Percentiles rank a stretch among this genome's conserved stretches.
phyloP scores from a whole-genome alignment of 1,140 invertebrate genomes.

The Gerris buenoi region DNA sequence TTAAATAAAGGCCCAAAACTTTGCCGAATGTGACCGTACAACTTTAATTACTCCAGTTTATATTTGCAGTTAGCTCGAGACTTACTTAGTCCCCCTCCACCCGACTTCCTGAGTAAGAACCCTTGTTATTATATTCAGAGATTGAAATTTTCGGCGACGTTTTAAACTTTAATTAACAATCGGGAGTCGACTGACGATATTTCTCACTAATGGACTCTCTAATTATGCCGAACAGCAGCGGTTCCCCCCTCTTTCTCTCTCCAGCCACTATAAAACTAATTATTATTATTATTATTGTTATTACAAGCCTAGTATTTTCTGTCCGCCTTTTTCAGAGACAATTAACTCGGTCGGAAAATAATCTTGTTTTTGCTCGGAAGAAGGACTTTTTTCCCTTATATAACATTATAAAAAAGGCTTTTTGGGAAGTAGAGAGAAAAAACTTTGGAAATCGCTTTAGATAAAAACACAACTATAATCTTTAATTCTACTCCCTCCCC shows the following conservation, averaged over 20 bases:
- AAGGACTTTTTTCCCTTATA: too few species aligned
- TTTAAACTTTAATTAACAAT: slow-evolving; percentile 13
- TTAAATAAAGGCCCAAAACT: slow-evolving; percentile 6
- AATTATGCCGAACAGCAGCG: neutral
- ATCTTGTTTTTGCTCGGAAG: too few species aligned
- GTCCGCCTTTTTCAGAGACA: too few species aligned
- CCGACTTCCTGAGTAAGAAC: neutral
- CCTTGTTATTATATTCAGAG: neutral
- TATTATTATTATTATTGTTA: neutral
- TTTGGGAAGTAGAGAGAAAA: too few species aligned
- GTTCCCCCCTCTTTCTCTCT: neutral
- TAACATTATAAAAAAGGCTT: too few species aligned
- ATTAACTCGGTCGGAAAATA: too few species aligned
- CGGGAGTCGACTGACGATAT: neutral
- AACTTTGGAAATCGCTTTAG: too few species aligned
- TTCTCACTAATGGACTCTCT: neutral
- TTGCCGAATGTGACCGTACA: slow-evolving; percentile 1
- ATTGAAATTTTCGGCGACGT: slow-evolving; percentile 6
- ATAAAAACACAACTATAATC: too few species aligned
- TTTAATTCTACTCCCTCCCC: too few species aligned
- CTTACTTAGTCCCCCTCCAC: neutral
- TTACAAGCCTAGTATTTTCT: neutral
- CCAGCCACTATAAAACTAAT: neutral
- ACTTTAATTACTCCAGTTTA: slow-evolving; percentile 3
- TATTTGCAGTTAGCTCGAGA: neutral